These are phyloP conservation scores for Seriola rivoliana DNA, from an alignment of 2,113 vertebrate genomes.

Conservation along the genomic window DNA sequence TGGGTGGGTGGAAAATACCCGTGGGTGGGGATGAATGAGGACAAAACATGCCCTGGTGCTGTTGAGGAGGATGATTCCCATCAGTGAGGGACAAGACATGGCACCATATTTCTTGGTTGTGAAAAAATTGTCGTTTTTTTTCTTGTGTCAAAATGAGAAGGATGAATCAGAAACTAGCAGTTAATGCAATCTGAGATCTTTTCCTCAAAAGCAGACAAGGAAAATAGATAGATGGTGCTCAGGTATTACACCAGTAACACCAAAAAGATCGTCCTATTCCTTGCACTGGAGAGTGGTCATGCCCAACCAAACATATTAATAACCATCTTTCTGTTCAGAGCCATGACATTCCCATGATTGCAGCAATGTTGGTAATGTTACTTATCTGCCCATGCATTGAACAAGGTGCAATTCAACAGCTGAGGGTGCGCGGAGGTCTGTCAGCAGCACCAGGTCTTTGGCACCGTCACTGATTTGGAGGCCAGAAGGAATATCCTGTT, in stretches of 20 bases:
- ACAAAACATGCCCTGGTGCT: not conserved
- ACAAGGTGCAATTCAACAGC: conserved; percentile 20
- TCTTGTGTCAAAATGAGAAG: not conserved
- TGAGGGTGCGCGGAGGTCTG: conserved; percentile 12
- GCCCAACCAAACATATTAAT: not conserved
- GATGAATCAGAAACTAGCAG: not conserved
- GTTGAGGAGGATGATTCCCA: conserved; percentile 4
- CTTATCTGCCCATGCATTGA: not conserved
- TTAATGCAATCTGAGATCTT: not conserved
- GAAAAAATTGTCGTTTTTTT: too few species aligned
- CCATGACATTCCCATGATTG: not conserved
- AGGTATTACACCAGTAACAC: not conserved
- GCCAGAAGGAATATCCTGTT: too few species aligned
- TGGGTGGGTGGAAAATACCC: conserved; percentile 11
- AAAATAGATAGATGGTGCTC: not conserved
- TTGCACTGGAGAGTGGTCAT: not conserved
- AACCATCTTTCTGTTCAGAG: not conserved
- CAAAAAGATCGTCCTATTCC: not conserved
- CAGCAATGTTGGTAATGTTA: not conserved
- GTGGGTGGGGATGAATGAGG: not conserved
- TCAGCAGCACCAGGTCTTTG: conserved; percentile 23
- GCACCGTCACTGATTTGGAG: conserved; percentile 17
- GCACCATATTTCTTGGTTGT: not conserved
- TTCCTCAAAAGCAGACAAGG: not conserved
- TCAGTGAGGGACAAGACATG: not conserved